A percentile compares a stretch with the other conserved stretches of the same genome.
These are phyloP conservation scores for Etheostoma perlongum DNA, from an alignment of 2,797 vertebrate species.

Conservation along the genomic window DNA sequence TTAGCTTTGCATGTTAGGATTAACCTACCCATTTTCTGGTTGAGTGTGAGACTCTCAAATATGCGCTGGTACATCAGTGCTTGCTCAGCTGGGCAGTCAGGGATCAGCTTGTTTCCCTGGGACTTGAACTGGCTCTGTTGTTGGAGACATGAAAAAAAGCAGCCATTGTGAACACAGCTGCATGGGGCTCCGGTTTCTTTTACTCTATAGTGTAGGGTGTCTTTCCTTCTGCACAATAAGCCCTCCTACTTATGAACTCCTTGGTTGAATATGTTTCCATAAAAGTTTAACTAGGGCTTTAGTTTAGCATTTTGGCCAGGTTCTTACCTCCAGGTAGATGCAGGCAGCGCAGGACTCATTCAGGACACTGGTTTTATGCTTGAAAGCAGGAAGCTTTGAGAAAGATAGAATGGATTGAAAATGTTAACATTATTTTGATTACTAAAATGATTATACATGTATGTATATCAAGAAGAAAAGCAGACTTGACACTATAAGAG, in stretches of 20 bases:
- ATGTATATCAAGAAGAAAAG: background rate
- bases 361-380: constrained; percentile 69
- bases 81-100: constrained; percentile 62
- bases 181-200: constrained; percentile 21
- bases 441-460: background rate
- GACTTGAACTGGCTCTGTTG: constrained; percentile 78
- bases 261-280: background rate
- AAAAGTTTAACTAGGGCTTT: background rate
- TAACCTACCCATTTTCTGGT: constrained; percentile 75
- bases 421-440: constrained; percentile 11
- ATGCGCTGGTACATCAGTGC: constrained; percentile 81
- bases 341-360: constrained; percentile 83
- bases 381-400: constrained; percentile 83
- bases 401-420: constrained; percentile 2
- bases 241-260: constrained; percentile 2
- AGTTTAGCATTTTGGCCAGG: background rate
- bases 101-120: constrained; percentile 79
- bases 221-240: background rate
- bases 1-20: background rate
- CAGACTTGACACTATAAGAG: background rate
- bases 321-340: constrained; percentile 84
- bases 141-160: constrained; percentile 37
- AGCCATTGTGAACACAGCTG: constrained; percentile 5
- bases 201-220: constrained; percentile 13
- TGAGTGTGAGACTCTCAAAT: constrained; percentile 71